phyloP scores from a whole-genome alignment of 2,888 invertebrate genomes.

The Polydrusus cervinus region DNA sequence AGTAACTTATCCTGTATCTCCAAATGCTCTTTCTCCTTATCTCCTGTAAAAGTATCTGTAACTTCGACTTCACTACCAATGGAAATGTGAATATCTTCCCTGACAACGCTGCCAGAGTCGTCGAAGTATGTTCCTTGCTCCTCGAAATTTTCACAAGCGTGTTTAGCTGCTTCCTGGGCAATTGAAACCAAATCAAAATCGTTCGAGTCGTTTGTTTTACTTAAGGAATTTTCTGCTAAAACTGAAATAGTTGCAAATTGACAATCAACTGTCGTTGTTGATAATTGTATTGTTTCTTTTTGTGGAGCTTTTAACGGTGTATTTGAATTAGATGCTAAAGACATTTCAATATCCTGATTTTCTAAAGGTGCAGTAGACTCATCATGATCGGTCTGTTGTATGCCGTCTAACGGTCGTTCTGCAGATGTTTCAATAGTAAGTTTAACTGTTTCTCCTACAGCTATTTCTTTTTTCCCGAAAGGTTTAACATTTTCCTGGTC shows the following conservation, averaged over 20 bases:
- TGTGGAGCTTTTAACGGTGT: background rate
- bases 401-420: no score
- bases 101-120: slow-evolving; percentile 1
- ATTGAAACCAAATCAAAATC: slow-evolving; percentile 27
- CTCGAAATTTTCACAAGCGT: slow-evolving; percentile 21
- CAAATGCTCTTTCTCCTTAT: slow-evolving; percentile 4
- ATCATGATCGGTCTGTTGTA: no score
- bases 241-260: background rate
- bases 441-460: background rate
- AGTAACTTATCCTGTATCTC: slow-evolving; percentile 21
- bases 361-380: background rate
- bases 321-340: background rate
- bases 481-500: background rate
- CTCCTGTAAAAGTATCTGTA: background rate
- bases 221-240: background rate
- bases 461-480: background rate
- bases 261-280: background rate
- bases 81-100: background rate
- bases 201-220: slow-evolving; percentile 5
- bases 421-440: no score
- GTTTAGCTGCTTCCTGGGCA: slow-evolving; percentile 23
- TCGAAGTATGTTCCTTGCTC: slow-evolving; percentile 14
- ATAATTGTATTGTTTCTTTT: background rate
- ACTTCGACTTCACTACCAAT: slow-evolving; percentile 6
- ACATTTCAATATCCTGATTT: background rate